Base-by-base conservation (phyloP, 2,797 vertebrate genomes). In the Poecilia picta region DNA sequence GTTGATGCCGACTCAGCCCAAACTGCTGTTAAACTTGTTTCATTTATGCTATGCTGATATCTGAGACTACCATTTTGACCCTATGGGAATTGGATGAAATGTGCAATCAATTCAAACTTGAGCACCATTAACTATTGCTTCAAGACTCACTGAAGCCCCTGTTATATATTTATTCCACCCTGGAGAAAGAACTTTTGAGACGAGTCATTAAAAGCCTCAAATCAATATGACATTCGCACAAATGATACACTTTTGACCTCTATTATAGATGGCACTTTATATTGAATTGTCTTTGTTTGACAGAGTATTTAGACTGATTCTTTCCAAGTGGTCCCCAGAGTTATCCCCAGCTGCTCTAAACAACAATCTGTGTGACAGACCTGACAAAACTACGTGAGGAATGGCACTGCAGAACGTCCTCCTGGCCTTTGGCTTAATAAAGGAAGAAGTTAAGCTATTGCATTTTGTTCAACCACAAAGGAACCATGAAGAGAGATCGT, bases 301-400 rank as follows among this genome's bases (percentile, higher is more conserved):
- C 31, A 31, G 4, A 23, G 51, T 36, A 39, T 71, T 72, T 59
- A 49, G 43, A 91, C 86, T 81, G 90, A 92, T 93, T 93, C 80
- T 87, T 88, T 87, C 86, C 80, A 85, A 89, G 79, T 78, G 74
- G 28, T 83, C 82, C 87, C 81, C 81, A 85, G 93, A 91, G 90
- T 86, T 89, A 93, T 87, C 86, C 73, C 72, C 76, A 73, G 82
- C 90, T 91, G 92, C 72, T 46, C 93, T 93, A 93, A 91, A 90
- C 74, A 78, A 82, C 83, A 77, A 82, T 77, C 82, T 84, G 80
- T 72, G 78, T 78, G 31, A 90, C 90, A 85, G 73, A 87, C 73
- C 89, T 92, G 93, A 93, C 89, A 91, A 89, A 93, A 88, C 66
- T 68, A 62, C 88, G 83, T 93, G 90, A 94, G 88, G 89, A 92